A percentile compares a stretch with the other conserved stretches of the same genome.
These are phyloP conservation scores for Aix galericulata DNA, from an alignment of 2,113 vertebrate genomes.

Conservation along the genomic window DNA sequence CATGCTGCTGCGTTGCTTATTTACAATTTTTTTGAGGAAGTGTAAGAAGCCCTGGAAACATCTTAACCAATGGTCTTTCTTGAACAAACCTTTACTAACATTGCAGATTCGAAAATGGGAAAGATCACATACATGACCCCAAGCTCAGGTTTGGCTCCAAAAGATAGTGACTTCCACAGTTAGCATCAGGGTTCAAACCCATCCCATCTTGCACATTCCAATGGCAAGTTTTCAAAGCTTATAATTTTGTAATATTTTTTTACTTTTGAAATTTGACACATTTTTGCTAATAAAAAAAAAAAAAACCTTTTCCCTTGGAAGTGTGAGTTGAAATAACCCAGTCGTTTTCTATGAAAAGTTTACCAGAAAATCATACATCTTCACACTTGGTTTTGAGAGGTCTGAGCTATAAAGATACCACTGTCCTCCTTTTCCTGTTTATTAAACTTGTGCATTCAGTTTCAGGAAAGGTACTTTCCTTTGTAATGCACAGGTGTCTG, in stretches of 20 bases:
- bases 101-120: neutral
- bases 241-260: neutral
- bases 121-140: neutral
- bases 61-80: neutral
- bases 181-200: neutral
- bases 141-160: neutral
- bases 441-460: neutral
- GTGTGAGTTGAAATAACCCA: neutral
- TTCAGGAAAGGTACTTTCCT: conserved; percentile 5
- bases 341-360: neutral
- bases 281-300: neutral
- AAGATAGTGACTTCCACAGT: neutral
- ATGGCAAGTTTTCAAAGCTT: neutral
- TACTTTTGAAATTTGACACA: neutral
- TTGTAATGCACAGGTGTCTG: neutral
- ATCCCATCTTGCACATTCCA: neutral
- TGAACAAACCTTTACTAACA: neutral
- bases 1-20: neutral
- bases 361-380: neutral
- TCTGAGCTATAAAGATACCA: neutral
- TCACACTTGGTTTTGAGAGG: neutral
- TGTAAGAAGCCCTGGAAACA: neutral
- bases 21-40: neutral
- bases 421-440: neutral
- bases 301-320: neutral